Evolutionary conservation across 2,797 vertebrate species (phyloP).

Genomic region (Cyprinodon diabolis): DNA sequence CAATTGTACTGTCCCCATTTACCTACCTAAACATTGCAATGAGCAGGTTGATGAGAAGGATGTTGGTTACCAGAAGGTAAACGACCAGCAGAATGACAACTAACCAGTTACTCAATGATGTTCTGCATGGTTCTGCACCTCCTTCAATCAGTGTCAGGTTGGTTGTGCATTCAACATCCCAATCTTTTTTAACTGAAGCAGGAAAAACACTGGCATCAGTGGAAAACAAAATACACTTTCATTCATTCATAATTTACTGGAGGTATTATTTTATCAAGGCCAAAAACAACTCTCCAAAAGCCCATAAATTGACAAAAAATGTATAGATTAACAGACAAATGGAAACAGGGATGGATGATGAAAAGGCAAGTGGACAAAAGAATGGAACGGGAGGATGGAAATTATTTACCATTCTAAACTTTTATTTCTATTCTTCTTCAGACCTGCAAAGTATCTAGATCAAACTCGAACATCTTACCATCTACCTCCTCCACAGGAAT

Average conservation of each 20-base stretch:
- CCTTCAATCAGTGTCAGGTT: slow-evolving; percentile 72
- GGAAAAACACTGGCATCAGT: background rate
- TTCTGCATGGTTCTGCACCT: slow-evolving; percentile 81
- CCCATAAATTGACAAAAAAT: background rate
- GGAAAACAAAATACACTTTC: too few relatives aligned
- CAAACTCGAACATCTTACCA: slow-evolving; percentile 65
- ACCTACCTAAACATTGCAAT: slow-evolving; percentile 93
- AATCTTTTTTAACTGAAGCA: slow-evolving; percentile 74
- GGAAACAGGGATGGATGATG: background rate
- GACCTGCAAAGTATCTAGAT: background rate
- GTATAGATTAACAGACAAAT: background rate
- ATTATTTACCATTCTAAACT: background rate
- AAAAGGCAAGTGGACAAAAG: too few relatives aligned
- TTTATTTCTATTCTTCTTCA: background rate
- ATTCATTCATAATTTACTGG: background rate
- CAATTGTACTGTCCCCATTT: background rate
- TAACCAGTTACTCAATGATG: slow-evolving; percentile 86
- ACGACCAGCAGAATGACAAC: slow-evolving; percentile 88
- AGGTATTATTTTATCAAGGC: background rate
- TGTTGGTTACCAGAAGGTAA: slow-evolving; percentile 91
- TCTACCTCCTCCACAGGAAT: slow-evolving; percentile 90
- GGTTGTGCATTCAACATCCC: slow-evolving; percentile 77
- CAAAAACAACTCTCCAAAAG: background rate
- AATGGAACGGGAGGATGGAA: background rate
- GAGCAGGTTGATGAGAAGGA: slow-evolving; percentile 91